These are phyloP conservation scores for Halichoerus grypus DNA, from an alignment of 2,113 vertebrate species.

Conservation along the genomic window DNA sequence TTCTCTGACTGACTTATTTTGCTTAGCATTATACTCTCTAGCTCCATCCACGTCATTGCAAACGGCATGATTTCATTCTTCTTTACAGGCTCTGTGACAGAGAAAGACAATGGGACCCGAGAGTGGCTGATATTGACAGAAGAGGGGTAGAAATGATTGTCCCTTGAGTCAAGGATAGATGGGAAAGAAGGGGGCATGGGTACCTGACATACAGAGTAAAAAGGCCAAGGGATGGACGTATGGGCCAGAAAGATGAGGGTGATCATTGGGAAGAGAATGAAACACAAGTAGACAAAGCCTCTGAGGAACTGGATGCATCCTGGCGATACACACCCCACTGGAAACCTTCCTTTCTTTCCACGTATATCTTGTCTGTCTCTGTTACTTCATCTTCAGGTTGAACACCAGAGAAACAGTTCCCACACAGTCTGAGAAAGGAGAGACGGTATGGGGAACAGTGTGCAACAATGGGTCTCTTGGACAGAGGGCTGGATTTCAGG, in stretches of 20 bases:
- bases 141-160: neutral
- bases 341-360: neutral
- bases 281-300: neutral
- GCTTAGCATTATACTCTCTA: neutral
- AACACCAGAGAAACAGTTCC: neutral
- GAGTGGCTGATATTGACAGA: neutral
- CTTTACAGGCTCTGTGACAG: neutral
- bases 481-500: neutral
- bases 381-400: neutral
- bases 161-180: neutral
- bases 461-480: neutral
- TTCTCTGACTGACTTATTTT: neutral
- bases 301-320: neutral
- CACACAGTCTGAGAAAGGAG: neutral
- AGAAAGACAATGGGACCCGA: neutral
- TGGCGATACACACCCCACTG: neutral
- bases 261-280: neutral
- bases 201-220: neutral
- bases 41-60: neutral
- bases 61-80: neutral
- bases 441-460: neutral
- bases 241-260: neutral
- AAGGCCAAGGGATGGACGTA: neutral
- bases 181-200: neutral
- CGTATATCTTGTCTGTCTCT: neutral